Conservation (phyloP, 2,797 vertebrate genomes). For the Psittacula echo region DNA sequence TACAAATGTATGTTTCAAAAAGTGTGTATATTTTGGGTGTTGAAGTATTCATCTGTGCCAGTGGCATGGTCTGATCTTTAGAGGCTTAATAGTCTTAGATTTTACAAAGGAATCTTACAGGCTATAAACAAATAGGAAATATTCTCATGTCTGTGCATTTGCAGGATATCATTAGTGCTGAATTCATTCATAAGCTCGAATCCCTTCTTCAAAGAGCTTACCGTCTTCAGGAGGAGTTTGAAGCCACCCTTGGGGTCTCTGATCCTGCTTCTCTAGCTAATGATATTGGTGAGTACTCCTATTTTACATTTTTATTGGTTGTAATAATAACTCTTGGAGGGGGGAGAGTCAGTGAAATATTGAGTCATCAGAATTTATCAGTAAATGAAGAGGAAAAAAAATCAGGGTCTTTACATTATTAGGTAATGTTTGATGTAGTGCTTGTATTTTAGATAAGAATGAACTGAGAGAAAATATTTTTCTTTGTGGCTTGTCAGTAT, state of each 20-base stretch:
- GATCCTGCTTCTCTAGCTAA: constrained; percentile 83
- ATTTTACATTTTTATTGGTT: neutral
- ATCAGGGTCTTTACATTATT: neutral
- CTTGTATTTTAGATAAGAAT: neutral
- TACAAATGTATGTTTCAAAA: neutral
- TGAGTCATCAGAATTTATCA: neutral
- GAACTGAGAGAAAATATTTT: neutral
- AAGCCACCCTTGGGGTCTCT: constrained; percentile 86
- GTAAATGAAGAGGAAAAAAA: neutral
- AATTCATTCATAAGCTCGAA: constrained; percentile 96
- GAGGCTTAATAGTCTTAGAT: neutral
- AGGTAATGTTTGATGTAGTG: neutral
- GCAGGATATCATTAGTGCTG: constrained; percentile 92
- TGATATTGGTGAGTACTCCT: constrained; percentile 83
- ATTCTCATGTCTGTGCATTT: neutral
- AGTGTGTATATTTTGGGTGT: neutral
- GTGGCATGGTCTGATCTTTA: neutral
- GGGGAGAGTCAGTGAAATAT: neutral
- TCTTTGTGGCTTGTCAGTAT: neutral
- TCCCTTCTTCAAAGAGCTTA: constrained; percentile 94
- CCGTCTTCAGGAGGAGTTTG: constrained; percentile 96
- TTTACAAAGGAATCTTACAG: neutral
- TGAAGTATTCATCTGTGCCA: neutral
- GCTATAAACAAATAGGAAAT: neutral
- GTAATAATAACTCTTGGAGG: neutral